Base-by-base conservation (phyloP, 2,888 invertebrate species). In the Adelphocoris suturalis region DNA sequence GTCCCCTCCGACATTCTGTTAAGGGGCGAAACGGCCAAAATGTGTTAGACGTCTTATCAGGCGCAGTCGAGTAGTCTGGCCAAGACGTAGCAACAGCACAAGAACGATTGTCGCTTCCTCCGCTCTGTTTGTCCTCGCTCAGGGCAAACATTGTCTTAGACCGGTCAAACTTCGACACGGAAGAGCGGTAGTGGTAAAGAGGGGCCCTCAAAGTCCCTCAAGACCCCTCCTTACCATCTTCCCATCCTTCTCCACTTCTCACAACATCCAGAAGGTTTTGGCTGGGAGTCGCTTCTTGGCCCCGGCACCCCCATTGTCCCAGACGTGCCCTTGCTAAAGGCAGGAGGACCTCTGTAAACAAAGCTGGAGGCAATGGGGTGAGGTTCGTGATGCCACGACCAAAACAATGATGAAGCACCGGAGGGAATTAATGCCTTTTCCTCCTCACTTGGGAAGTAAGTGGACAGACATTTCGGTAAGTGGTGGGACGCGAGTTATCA, bases 131-230 rank as follows among this genome's bases (percentile, higher is more conserved):
- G 86, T 75, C 75, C 86, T 86, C 48, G 28, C 86, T 68, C 68
- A 37, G 75, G 86, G 75, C 86, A 86, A 86, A 86, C 86, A 86
- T 86, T 86, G 86, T 86, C 86, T 86, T 86, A 48, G 75, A 75
- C 68, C 86, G 86, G 86, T 86, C 86, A 86, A 86, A 86, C 86
- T 86, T 86, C 86, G 86, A 86, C 86, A 47, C 48, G 52, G 82
- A 82, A 82, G 48, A 27, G 52, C 68, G 68, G 68, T 68, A 68
- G 68, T 68, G 68, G 68, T 27, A 68, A 68, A 61, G 61, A 61
- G 61, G 28, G 61, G 61, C 55, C 82, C 52, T 61, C 19, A 85
- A 85, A 85, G 57, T 68, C 85, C 85, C 82, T 82, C 82, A 82
- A 82, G 82, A 52, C 78, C 78, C 19, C 47, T 37, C 37, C 37